Evolutionary conservation across 2,113 vertebrate genomes (phyloP).

Genomic region (Garra rufa): DNA sequence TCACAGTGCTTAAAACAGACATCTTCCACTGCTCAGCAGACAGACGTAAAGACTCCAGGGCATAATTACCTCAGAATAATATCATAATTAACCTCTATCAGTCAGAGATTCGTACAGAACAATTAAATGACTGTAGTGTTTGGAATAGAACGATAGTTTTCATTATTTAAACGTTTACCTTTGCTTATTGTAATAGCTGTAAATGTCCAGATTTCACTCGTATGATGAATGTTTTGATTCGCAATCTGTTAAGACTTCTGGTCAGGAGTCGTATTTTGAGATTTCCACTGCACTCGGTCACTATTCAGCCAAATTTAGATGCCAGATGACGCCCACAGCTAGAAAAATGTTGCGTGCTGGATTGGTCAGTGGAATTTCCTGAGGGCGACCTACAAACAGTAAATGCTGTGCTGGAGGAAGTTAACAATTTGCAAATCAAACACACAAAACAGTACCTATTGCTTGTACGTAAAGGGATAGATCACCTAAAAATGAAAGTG

Average conservation of each 20-base stretch:
- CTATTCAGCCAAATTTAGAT: constrained; percentile 13
- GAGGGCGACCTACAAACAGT: not conserved
- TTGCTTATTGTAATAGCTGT: not conserved
- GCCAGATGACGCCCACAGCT: constrained; percentile 6
- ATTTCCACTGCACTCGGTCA: not conserved
- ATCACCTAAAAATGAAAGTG: not conserved
- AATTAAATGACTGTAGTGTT: not conserved
- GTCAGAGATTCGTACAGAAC: not conserved
- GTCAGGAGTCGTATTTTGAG: not conserved
- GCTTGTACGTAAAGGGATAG: not conserved
- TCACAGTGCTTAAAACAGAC: not conserved
- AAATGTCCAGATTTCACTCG: not conserved
- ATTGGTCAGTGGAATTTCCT: constrained; percentile 31
- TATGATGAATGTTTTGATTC: not conserved
- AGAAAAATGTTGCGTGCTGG: constrained; percentile 29
- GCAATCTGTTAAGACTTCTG: not conserved
- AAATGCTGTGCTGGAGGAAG: not conserved
- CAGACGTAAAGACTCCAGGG: not conserved
- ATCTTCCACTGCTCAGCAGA: not conserved
- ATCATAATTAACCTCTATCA: not conserved
- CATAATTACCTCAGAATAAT: not conserved
- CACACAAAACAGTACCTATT: not conserved
- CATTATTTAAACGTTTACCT: not conserved
- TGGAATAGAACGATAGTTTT: not conserved
- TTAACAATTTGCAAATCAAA: not conserved